phyloP scores from a whole-genome alignment of 2,888 invertebrate genomes.

The Linnaemya tessellans region DNA sequence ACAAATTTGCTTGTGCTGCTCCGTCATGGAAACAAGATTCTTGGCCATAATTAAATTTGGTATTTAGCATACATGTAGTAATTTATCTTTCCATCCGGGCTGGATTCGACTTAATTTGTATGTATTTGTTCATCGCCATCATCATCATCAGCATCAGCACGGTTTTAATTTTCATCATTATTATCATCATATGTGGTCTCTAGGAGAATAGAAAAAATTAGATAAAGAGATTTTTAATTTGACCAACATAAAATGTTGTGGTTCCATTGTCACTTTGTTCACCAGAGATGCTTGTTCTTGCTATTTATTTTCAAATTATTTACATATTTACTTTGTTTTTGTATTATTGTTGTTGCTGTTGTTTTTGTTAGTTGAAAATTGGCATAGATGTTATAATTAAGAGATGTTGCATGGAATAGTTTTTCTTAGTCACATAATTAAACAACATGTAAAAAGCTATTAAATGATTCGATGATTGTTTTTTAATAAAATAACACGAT shows the following conservation, averaged over 20 bases:
- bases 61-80: slow-evolving; percentile 62
- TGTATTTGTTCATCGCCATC: not conserved
- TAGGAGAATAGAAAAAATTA: slow-evolving; percentile 49
- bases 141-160: not conserved
- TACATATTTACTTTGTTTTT: not conserved
- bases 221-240: slow-evolving; percentile 42
- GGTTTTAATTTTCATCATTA: slow-evolving; percentile 13
- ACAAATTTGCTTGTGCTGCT: slow-evolving; percentile 31
- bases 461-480: not conserved
- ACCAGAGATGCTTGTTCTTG: slow-evolving; percentile 54
- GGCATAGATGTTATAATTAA: not conserved
- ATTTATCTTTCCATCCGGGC: slow-evolving; percentile 23
- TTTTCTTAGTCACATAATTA: not conserved
- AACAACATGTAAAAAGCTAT: not conserved
- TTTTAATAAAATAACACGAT: no score
- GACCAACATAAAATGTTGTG: slow-evolving; percentile 40
- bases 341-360: not conserved
- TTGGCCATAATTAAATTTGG: slow-evolving; percentile 69
- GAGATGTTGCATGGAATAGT: not conserved
- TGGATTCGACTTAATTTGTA: slow-evolving; percentile 33
- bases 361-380: slow-evolving; percentile 7
- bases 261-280: slow-evolving; percentile 68
- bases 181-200: slow-evolving; percentile 65
- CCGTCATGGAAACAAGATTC: slow-evolving; percentile 48
- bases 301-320: not conserved